These are phyloP conservation scores for Reticulitermes speratus DNA, from an alignment of 1,140 invertebrate genomes.

Conservation along the genomic window DNA sequence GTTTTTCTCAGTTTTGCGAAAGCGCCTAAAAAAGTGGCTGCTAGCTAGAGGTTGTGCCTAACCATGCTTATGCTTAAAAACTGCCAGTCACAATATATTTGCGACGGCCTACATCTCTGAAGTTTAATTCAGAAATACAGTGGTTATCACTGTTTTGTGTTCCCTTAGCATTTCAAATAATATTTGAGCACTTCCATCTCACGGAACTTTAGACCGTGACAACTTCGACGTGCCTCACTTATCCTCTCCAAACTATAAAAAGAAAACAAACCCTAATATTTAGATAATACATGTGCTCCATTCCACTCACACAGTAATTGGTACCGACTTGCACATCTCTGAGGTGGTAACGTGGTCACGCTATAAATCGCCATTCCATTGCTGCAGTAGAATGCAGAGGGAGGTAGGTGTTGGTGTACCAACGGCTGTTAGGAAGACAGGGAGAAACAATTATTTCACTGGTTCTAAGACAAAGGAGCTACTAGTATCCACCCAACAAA, in stretches of 20 bases:
- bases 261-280: not conserved
- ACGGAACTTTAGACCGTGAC: not conserved
- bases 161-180: not conserved
- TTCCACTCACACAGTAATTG: not conserved
- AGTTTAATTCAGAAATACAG: too few species aligned
- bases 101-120: too few species aligned
- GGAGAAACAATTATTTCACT: not conserved
- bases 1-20: too few species aligned
- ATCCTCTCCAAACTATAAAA: not conserved
- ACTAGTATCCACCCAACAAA: constrained; percentile 10
- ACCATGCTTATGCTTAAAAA: too few species aligned
- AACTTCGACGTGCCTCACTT: not conserved
- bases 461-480: constrained; percentile 1
- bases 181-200: not conserved
- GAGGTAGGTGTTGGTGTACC: not conserved
- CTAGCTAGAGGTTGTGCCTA: too few species aligned
- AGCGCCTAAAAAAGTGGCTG: too few species aligned
- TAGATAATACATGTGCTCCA: not conserved
- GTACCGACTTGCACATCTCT: not conserved
- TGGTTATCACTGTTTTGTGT: too few species aligned
- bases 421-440: not conserved
- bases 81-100: too few species aligned
- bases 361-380: constrained; percentile 4
- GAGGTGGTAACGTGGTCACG: not conserved
- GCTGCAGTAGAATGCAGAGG: not conserved